Evolutionary conservation across 1,140 invertebrate genomes (phyloP), one percentile per base, ranked within the genome.

Genomic region (Teleogryllus occipitalis): DNA sequence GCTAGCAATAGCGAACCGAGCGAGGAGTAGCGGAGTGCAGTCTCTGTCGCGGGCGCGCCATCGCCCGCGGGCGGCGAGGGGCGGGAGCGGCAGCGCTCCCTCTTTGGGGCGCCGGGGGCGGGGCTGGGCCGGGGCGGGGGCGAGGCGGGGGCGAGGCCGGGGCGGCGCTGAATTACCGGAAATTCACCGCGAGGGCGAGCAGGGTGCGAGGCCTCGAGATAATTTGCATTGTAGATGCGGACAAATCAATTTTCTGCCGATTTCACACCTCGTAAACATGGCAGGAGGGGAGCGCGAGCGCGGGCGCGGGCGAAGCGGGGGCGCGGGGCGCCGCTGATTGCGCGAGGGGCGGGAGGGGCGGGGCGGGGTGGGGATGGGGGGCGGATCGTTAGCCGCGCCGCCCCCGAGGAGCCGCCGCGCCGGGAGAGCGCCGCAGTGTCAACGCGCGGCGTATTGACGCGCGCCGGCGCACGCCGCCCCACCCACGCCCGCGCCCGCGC

Each of bases 231-330:
- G 79, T 73, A 81, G 80, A 81, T 81, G 77, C 72, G 81, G 27
- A 79, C 79, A 82, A 82, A 81, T 80, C 80, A 81, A 82, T 82
- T 82, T 82, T 80, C 80, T 76, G 74, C 80, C 81, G 80, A 82
- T 82, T 82, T 82, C 80, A 82, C 81, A 82, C 80, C 80, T 79
- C 47, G 80, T 80, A 80, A 82, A 82, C 80, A 80, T 54, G 76
- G n/a, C 14, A 39, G 47, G 48, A 47, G 47, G 76, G 10, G 75
- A 46, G 12, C 21, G 18, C 18, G 21, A 8, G 75, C 39, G 76
- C 14, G 76, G 48, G 46, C 48, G 10, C 39, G n/a, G 18, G 47
- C 14, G 48, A n/a, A 6, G 14, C 39, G 39, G 76, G 21, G 76
- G 8, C 27, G 47, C n/a, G 76, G 39, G 39, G 47, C 21, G 47